Evolutionary conservation across 2,797 vertebrate species (phyloP).

Genomic region (Onychomys arenicola): DNA sequence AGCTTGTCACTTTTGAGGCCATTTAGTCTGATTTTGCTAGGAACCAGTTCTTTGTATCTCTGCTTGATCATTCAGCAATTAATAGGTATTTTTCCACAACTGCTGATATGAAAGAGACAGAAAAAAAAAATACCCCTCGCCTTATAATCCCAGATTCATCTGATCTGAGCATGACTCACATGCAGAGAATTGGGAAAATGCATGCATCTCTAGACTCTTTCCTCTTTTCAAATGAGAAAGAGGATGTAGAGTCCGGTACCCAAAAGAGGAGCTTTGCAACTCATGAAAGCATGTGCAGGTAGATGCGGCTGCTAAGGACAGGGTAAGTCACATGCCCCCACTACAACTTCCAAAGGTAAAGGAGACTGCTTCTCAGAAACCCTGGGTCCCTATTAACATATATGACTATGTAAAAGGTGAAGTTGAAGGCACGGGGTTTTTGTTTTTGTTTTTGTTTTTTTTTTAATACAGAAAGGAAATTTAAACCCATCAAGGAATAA

Average conservation of each 20-base stretch:
- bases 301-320: not conserved
- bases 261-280: not conserved
- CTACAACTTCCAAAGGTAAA: not conserved
- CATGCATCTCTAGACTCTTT: not conserved
- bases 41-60: slow-evolving; percentile 63
- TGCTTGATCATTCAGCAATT: slow-evolving; percentile 66
- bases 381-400: not conserved
- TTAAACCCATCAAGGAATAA: slow-evolving; percentile 18
- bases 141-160: slow-evolving; percentile 13
- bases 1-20: slow-evolving; percentile 42
- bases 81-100: slow-evolving; percentile 59
- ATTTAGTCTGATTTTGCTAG: slow-evolving; percentile 70
- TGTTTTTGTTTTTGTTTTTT: too few species aligned
- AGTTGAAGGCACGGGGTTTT: not conserved
- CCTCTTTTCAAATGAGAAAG: not conserved
- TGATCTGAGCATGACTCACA: not conserved
- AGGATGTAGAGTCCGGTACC: not conserved
- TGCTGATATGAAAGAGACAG: slow-evolving; percentile 46
- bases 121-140: slow-evolving; percentile 26
- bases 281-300: not conserved
- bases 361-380: not conserved
- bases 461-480: slow-evolving; percentile 11
- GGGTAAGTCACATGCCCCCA: not conserved
- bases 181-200: not conserved
- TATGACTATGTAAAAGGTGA: not conserved